Evolutionary conservation across 2,113 vertebrate species (phyloP), one percentile per base, ranked within the genome.

Genomic region (Nannospalax galili): DNA sequence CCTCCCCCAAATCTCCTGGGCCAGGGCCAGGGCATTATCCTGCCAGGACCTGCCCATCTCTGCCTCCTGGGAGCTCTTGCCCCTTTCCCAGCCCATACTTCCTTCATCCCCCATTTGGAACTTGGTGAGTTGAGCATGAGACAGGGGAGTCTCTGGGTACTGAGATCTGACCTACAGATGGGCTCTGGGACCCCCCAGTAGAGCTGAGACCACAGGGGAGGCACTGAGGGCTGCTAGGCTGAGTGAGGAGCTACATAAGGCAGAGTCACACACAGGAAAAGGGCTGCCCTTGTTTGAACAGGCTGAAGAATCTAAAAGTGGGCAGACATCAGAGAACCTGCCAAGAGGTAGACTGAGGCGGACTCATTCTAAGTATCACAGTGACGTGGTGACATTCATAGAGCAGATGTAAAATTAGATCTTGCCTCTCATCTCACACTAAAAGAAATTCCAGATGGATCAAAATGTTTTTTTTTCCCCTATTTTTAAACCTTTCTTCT

Each of bases 1-100:
- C 62, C 84, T 95, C 95, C 96, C 90, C 84, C 94, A 96, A 87
- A 94, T 94, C 94, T 94, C 94, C 97, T 80, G 87, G 88, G 67
- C 85, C 93, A 62, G 35, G 58, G 58, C 88, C 94, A 91, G n/a
- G n/a, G 73, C 84, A 22, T 91, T 84, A 95, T 96, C 89, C 92
- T 88, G 56, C 75, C 65, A 72, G 86, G 35, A 60, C 93, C 82
- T 77, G 90, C 81, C 75, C 14, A 5, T 3, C 52, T 65, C 65
- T 91, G n/a, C 70, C 56, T 87, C 40, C 73, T 22, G 30, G 60
- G 89, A 80, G 52, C 89, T 85, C 82, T 62, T 1, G 3, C 7
- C 40, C 72, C 72, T 40, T 80, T 65, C 28, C 78, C 88, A 58
- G 64, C 40, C 32, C 7, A 19, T 74, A 70, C 64, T 69, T 82